Conservation (phyloP, 2,113 vertebrate species). For the Limnothrissa miodon region DNA sequence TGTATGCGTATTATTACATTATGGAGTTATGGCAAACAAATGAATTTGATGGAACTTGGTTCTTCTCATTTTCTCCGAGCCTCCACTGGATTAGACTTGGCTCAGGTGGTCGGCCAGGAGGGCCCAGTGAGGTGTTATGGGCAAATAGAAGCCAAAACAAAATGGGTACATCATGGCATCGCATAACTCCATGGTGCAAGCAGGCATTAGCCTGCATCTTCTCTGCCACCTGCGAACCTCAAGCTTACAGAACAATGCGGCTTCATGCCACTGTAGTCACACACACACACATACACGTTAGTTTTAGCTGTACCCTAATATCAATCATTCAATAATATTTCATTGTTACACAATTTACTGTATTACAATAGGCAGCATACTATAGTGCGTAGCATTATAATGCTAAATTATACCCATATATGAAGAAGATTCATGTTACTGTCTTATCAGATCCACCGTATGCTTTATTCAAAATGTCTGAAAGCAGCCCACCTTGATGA, state of each 20-base stretch:
- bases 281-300: not conserved
- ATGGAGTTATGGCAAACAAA: no score
- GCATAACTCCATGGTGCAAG: conserved; percentile 81
- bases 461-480: no score
- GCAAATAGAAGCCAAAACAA: conserved; percentile 92
- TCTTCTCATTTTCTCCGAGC: conserved; percentile 89
- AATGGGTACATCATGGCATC: conserved; percentile 83
- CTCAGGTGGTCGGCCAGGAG: conserved; percentile 90
- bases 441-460: no score
- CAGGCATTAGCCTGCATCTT: conserved; percentile 90
- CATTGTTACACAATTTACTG: no score
- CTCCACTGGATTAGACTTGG: conserved; percentile 87
- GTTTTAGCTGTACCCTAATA: no score
- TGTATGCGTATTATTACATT: no score
- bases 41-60: not conserved
- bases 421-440: no score
- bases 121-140: conserved; percentile 80
- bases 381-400: no score
- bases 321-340: no score
- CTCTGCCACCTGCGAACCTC: conserved; percentile 77
- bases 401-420: no score
- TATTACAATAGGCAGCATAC: no score
- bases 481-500: no score
- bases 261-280: conserved; percentile 60
- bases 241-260: conserved; percentile 38